Evolutionary conservation across 2,113 vertebrate species (phyloP).

Genomic region (Panurus biarmicus): DNA sequence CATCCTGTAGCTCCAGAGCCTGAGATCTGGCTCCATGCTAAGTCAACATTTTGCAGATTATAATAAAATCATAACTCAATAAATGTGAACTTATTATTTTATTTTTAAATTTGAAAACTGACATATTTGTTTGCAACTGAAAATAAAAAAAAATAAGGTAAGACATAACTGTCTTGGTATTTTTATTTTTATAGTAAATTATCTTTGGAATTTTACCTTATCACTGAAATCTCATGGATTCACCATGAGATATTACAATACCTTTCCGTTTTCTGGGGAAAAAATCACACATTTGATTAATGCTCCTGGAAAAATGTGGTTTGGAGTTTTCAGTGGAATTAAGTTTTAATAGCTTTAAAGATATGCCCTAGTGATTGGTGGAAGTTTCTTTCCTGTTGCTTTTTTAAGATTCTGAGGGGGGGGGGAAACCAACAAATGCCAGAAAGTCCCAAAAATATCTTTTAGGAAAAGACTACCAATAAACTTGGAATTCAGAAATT

Average conservation of each 20-base stretch:
- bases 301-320: background rate
- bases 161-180: background rate
- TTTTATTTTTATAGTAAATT: background rate
- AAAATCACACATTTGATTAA: background rate
- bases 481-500: background rate
- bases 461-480: background rate
- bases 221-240: background rate
- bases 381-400: background rate
- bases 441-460: background rate
- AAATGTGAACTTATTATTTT: background rate
- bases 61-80: background rate
- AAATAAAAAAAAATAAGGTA: background rate
- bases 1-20: background rate
- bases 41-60: background rate
- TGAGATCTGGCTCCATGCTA: background rate
- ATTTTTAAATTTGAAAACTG: background rate
- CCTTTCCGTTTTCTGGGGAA: background rate
- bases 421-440: background rate
- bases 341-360: background rate
- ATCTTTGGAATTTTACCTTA: background rate
- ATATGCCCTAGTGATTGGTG: background rate
- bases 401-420: background rate
- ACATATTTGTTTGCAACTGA: background rate
- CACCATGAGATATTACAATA: background rate
- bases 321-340: background rate